Base-by-base conservation (phyloP, 2,888 invertebrate genomes). In the Automeris io region DNA sequence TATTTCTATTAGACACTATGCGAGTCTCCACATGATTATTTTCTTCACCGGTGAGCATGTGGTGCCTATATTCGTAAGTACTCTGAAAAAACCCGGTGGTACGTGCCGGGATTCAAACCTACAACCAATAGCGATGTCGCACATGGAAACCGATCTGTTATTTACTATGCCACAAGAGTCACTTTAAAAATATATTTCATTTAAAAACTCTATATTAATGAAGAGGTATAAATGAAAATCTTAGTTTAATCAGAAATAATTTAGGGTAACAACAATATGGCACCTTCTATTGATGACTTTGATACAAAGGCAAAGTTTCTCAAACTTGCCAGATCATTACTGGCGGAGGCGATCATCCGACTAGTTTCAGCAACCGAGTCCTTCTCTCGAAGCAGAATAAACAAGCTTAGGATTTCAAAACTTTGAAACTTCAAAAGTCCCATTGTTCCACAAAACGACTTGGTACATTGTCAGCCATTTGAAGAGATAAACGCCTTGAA, bases 391-490 rank as follows among this genome's bases (percentile, higher is more conserved):
- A 29, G 29, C 3, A n/a, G 29, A 29, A 29, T 29, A 29, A 29
- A 29, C 29, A 29, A 29, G 29, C 16, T 29, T 16, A 29, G 16
- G 16, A 29, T 29, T 29, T 13, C 37, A 25, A 25, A 39, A 35
- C 29, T 26, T 39, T 25, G 29, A 35, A 44, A 46, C 40, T 40
- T 42, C 40, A 42, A 26, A 46, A 45, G 49, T 52, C 41, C 47
- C 48, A 56, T 58, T 61, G 60, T 56, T 57, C 49, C 41, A 42
- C 32, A 47, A 50, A 59, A 61, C 51, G 61, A 57, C 53, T 57
- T 54, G 54, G 53, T 57, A 49, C 52, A 47, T 57, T 56, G 61
- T 54, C 60, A 61, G 59, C 61, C 49, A 55, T 59, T 60, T 55
- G 45, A 49, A 41, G 37, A 50, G 61, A 61, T 64, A 61, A 54